These are phyloP conservation scores for Brenthis hecate DNA, from an alignment of 2,888 invertebrate genomes.

Conservation along the genomic window DNA sequence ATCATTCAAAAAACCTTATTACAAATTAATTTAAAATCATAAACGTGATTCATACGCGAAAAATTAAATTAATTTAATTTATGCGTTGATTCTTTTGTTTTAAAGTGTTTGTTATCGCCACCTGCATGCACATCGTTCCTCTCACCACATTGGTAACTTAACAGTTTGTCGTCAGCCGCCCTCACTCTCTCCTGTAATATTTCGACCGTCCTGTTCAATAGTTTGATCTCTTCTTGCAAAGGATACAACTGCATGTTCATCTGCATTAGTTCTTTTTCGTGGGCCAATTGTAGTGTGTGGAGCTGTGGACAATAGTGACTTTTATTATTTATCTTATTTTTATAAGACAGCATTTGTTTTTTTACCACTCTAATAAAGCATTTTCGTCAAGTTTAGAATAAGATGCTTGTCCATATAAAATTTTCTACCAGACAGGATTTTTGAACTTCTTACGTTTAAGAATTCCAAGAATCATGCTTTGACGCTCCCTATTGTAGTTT, in stretches of 20 bases:
- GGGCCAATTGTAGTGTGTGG: constrained; percentile 88
- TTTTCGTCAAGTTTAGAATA: too few relatives aligned
- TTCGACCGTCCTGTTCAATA: constrained; percentile 82
- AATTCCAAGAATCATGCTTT: too few relatives aligned
- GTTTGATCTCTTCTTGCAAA: constrained; percentile 82
- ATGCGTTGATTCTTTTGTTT: background rate
- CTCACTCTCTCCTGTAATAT: constrained; percentile 69
- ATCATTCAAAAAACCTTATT: too few relatives aligned
- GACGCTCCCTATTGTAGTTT: too few relatives aligned
- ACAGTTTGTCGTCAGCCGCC: constrained; percentile 64
- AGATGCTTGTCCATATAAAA: too few relatives aligned
- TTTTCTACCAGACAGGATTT: too few relatives aligned
- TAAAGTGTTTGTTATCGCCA: constrained; percentile 54
- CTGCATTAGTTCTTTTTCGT: constrained; percentile 87
- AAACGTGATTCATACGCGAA: background rate
- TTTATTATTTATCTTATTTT: background rate
- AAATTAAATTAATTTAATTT: constrained; percentile 1
- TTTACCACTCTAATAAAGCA: too few relatives aligned
- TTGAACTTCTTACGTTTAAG: too few relatives aligned
- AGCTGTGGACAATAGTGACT: constrained; percentile 76
- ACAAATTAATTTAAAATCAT: too few relatives aligned
- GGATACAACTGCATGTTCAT: constrained; percentile 84
- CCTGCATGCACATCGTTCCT: constrained; percentile 61
- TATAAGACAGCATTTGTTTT: background rate
- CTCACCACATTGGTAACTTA: constrained; percentile 58